Percentiles rank a stretch among this genome's conserved stretches.
phyloP scores from a whole-genome alignment of 2,797 vertebrate species.

The Tauraco hartlaubi region DNA sequence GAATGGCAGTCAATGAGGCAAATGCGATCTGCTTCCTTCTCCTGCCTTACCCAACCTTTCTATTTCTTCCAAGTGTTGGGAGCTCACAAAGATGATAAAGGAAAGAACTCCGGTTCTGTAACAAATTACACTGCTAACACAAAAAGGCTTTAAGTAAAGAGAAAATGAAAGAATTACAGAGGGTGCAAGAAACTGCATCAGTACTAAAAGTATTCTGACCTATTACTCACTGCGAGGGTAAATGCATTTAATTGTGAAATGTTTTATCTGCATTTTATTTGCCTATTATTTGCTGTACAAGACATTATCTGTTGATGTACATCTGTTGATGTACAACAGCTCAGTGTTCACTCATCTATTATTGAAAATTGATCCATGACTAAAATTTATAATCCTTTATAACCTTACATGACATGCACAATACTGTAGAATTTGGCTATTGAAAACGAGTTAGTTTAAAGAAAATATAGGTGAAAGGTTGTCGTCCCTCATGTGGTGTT shows the following conservation, averaged over 20 bases:
- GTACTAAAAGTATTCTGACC: not conserved
- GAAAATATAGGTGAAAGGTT: not conserved
- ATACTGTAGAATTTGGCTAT: not conserved
- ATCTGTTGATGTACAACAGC: not conserved
- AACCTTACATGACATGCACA: not conserved
- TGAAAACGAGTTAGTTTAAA: not conserved
- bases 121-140: not conserved
- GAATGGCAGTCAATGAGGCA: not conserved
- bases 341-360: not conserved
- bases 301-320: not conserved
- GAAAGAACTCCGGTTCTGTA: not conserved
- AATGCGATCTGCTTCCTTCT: not conserved
- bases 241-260: not conserved
- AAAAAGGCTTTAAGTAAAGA: not conserved
- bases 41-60: not conserved
- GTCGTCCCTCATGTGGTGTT: not conserved
- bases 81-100: not conserved
- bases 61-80: not conserved
- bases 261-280: not conserved
- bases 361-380: not conserved
- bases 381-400: not conserved
- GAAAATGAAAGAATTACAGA: not conserved
- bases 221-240: not conserved
- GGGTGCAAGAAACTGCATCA: not conserved
- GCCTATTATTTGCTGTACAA: not conserved